Conservation (phyloP, 2,888 invertebrate species). For the Cataglyphis cursor region DNA sequence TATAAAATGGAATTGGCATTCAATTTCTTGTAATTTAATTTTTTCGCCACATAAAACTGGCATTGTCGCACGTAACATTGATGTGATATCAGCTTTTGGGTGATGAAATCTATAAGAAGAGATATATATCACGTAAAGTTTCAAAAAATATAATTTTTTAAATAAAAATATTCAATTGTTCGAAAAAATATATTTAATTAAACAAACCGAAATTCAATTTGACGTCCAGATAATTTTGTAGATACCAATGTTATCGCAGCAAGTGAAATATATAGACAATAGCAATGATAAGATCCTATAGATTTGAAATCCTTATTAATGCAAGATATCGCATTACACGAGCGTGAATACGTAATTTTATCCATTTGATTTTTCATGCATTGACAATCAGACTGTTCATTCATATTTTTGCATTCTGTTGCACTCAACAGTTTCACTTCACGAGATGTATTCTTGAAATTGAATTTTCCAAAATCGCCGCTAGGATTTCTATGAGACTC, state of each 20-base stretch:
- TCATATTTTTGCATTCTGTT: conserved; percentile 33
- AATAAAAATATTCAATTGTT: conserved; percentile 27
- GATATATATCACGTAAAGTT: conserved; percentile 1
- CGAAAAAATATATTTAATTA: conserved; percentile 28
- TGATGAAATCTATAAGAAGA: conserved; percentile 82
- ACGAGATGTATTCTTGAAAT: background rate
- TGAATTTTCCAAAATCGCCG: conserved; percentile 76
- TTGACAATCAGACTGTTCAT: conserved; percentile 62
- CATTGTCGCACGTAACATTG: conserved; percentile 77
- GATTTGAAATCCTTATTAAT: conserved; percentile 59
- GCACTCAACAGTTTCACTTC: background rate
- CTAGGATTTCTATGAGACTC: conserved; percentile 79
- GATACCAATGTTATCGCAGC: conserved; percentile 77
- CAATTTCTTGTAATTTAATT: conserved; percentile 80
- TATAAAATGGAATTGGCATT: conserved; percentile 84
- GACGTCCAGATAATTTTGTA: conserved; percentile 70
- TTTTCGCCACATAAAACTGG: conserved; percentile 73
- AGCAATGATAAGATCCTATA: conserved; percentile 80
- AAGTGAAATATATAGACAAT: conserved; percentile 80
- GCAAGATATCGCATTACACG: conserved; percentile 43
- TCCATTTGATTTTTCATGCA: conserved; percentile 22
- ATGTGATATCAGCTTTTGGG: conserved; percentile 82
- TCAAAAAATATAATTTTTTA: background rate
- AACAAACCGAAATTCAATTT: conserved; percentile 82
- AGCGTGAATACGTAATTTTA: conserved; percentile 60